phyloP scores from a whole-genome alignment of 1,140 invertebrate species.

The Papilio machaon region DNA sequence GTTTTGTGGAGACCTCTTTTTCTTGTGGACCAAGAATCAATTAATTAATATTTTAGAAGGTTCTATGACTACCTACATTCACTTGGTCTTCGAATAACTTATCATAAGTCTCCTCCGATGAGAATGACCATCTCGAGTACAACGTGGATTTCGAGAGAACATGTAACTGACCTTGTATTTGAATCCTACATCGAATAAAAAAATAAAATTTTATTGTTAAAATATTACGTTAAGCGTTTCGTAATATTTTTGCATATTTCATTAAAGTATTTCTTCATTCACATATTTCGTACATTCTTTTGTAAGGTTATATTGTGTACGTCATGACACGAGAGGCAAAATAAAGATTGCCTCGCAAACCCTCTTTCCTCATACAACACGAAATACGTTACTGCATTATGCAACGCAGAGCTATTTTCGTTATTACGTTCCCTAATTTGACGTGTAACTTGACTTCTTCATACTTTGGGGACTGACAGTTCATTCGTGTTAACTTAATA shows the following conservation, averaged over 20 bases:
- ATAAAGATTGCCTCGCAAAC: slow-evolving; percentile 8
- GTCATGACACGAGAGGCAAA: neutral
- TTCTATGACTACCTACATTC: neutral
- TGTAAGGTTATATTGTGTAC: neutral
- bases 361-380: neutral
- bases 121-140: too few relatives aligned
- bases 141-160: too few relatives aligned
- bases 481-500: neutral
- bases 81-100: too few relatives aligned
- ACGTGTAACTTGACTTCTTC: slow-evolving; percentile 11
- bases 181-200: too few relatives aligned
- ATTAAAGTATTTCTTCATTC: neutral
- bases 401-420: slow-evolving; percentile 14
- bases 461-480: neutral
- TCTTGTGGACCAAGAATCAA: neutral
- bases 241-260: neutral
- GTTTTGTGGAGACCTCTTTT: neutral
- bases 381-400: slow-evolving; percentile 20
- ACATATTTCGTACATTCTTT: neutral
- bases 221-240: neutral
- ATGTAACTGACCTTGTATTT: too few relatives aligned
- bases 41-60: neutral
- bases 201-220: neutral
- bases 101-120: too few relatives aligned
- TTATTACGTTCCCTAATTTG: slow-evolving; percentile 9